These are phyloP conservation scores for Dynastes tityus DNA, from an alignment of 2,888 invertebrate species.

Conservation along the genomic window DNA sequence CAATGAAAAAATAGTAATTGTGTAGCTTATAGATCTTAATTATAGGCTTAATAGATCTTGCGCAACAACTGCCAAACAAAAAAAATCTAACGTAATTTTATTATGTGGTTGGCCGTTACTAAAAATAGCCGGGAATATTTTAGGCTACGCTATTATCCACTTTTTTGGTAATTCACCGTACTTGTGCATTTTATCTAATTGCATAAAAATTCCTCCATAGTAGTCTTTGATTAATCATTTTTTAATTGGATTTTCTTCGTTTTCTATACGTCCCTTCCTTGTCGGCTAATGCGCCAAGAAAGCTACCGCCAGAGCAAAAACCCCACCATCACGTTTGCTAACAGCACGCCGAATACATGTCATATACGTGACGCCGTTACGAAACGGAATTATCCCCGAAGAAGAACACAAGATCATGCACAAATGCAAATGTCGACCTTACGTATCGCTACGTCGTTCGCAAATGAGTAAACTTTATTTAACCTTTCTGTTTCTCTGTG, in stretches of 20 bases:
- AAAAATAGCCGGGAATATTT: too few relatives aligned
- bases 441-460: slow-evolving; percentile 60
- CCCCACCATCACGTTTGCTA: slow-evolving; percentile 26
- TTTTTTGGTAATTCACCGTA: too few relatives aligned
- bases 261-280: slow-evolving; percentile 13
- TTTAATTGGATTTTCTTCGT: slow-evolving; percentile 43
- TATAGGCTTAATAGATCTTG: too few relatives aligned
- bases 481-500: slow-evolving; percentile 58
- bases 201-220: slow-evolving; percentile 27
- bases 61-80: too few relatives aligned
- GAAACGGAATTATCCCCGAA: slow-evolving; percentile 54
- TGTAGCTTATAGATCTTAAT: too few relatives aligned
- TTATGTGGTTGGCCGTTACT: too few relatives aligned
- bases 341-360: slow-evolving; percentile 33
- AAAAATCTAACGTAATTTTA: too few relatives aligned
- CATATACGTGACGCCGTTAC: slow-evolving; percentile 53
- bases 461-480: slow-evolving; percentile 68
- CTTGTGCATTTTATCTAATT: slow-evolving; percentile 28
- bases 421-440: slow-evolving; percentile 53
- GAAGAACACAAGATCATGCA: slow-evolving; percentile 46
- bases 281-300: not conserved
- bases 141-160: too few relatives aligned
- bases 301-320: slow-evolving; percentile 18
- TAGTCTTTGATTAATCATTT: slow-evolving; percentile 39
- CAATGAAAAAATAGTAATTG: too few relatives aligned